phyloP scores from a whole-genome alignment of 2,113 vertebrate genomes.

The Tetrax tetrax region DNA sequence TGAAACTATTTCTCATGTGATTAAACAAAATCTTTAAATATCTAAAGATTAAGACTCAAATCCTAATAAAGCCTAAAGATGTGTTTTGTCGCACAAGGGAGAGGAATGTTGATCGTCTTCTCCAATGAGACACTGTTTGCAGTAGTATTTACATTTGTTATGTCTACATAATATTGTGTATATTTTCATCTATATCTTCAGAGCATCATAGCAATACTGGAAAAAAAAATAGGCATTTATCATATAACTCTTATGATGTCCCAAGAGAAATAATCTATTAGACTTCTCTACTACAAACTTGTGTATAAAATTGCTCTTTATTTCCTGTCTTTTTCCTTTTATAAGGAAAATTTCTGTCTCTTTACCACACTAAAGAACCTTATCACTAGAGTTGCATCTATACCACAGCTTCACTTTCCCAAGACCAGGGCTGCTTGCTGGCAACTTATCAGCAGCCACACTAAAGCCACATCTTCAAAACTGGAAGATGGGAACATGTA shows the following conservation, averaged over 20 bases:
- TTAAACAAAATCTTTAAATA: background rate
- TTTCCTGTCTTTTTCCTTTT: background rate
- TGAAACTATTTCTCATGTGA: background rate
- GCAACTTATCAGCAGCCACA: background rate
- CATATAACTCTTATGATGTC: background rate
- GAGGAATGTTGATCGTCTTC: background rate
- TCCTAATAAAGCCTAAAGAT: background rate
- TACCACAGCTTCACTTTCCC: background rate
- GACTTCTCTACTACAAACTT: background rate
- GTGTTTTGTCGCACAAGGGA: background rate
- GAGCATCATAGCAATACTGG: background rate
- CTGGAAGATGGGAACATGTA: rapidly evolving
- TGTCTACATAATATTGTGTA: background rate
- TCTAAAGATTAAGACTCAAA: background rate
- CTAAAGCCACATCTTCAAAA: background rate
- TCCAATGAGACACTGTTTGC: background rate
- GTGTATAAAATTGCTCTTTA: background rate
- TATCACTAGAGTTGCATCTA: background rate
- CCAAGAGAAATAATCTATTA: background rate
- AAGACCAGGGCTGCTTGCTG: rapidly evolving
- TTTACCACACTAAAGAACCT: background rate
- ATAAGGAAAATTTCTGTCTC: background rate
- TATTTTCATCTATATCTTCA: background rate
- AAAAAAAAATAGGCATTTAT: background rate
- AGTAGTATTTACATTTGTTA: background rate